Conservation (phyloP, 2,888 invertebrate species). For the Myopa tessellatipennis region DNA sequence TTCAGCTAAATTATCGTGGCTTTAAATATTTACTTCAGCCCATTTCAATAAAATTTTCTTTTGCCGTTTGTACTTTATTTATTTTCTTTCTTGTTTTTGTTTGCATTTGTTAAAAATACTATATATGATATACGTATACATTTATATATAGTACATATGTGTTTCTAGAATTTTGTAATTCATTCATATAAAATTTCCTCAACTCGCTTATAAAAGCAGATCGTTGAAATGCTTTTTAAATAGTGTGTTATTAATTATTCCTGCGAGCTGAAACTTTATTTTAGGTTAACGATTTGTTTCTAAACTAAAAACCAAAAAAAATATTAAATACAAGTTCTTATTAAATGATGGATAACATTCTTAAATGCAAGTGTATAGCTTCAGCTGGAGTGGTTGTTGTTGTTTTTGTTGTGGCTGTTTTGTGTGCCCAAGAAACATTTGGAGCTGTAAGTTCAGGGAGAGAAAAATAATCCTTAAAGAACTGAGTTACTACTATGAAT, state of each 20-base stretch:
- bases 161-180: slow-evolving; percentile 28
- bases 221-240: neutral
- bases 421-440: slow-evolving; percentile 32
- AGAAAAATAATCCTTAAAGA: slow-evolving; percentile 4
- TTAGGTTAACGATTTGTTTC: neutral
- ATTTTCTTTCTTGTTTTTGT: no score
- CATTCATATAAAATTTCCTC: slow-evolving; percentile 18
- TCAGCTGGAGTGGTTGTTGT: slow-evolving; percentile 13
- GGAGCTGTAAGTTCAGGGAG: slow-evolving; percentile 44
- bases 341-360: neutral
- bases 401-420: slow-evolving; percentile 24
- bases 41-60: no score
- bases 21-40: no score
- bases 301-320: slow-evolving; percentile 3
- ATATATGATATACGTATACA: no score
- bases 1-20: no score
- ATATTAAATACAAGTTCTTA: slow-evolving; percentile 11
- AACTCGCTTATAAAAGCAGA: neutral
- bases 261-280: neutral
- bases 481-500: neutral
- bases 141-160: neutral
- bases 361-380: slow-evolving; percentile 21
- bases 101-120: no score
- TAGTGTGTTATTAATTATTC: neutral
- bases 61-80: no score